A percentile compares a stretch with the other conserved stretches of the same genome.
Evolutionary conservation across 2,797 vertebrate species (phyloP).

Genomic region (Adrianichthys oophorus): DNA sequence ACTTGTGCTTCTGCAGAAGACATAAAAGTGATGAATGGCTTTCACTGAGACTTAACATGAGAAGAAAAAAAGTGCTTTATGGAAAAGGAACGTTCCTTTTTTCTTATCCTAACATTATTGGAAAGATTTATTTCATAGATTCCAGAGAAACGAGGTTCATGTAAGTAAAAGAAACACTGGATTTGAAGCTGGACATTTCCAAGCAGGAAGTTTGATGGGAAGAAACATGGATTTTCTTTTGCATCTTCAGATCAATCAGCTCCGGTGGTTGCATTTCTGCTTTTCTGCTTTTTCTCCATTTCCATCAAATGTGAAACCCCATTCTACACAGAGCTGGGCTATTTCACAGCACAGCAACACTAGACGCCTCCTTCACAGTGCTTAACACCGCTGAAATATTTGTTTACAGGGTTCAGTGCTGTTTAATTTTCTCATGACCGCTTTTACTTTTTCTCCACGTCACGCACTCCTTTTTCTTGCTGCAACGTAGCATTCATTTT

Average conservation of each 20-base stretch:
- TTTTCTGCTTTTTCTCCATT: slow-evolving; percentile 16
- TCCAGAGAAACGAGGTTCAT: slow-evolving; percentile 10
- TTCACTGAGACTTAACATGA: slow-evolving; percentile 29
- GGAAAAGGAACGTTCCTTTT: slow-evolving; percentile 13
- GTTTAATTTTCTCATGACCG: slow-evolving; percentile 76
- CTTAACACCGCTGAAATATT: slow-evolving; percentile 78
- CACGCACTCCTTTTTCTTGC: slow-evolving; percentile 38
- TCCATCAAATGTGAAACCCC: slow-evolving; percentile 54
- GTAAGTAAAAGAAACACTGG: not conserved
- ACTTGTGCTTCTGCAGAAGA: slow-evolving; percentile 21
- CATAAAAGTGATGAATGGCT: slow-evolving; percentile 38
- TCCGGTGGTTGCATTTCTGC: not conserved
- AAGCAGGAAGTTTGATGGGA: no score
- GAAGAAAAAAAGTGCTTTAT: not conserved
- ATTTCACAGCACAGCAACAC: slow-evolving; percentile 67
- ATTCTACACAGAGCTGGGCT: slow-evolving; percentile 35
- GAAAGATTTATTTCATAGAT: slow-evolving; percentile 23
- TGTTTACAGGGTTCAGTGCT: slow-evolving; percentile 77
- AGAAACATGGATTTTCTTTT: no score
- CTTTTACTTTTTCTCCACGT: slow-evolving; percentile 32
- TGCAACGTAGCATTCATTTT: slow-evolving; percentile 57
- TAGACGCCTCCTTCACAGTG: slow-evolving; percentile 56
- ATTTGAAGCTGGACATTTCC: no score
- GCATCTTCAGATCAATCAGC: not conserved
- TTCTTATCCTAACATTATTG: slow-evolving; percentile 4